A percentile compares a stretch with the other conserved stretches of the same genome.
Conservation (phyloP, 2,797 vertebrate genomes). For the Paedocypris micromegethes region DNA sequence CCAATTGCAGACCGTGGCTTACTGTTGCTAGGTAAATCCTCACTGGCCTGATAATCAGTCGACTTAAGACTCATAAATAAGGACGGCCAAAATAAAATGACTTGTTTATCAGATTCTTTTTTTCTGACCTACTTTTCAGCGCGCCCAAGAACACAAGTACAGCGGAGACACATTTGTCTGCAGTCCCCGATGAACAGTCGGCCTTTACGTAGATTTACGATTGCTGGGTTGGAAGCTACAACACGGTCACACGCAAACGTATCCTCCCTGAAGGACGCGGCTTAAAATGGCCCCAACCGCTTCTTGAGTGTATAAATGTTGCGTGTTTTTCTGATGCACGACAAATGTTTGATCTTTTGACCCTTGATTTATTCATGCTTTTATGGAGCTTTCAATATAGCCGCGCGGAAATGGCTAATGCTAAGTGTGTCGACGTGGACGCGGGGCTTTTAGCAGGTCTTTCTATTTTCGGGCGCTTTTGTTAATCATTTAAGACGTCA, state of each 20-base stretch:
- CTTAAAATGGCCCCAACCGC: constrained; percentile 5
- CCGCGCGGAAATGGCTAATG: constrained; percentile 6
- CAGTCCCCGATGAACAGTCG: constrained; percentile 17
- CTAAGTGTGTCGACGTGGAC: background rate
- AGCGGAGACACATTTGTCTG: constrained; percentile 28
- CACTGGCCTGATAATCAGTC: no score
- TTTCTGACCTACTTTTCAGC: constrained; percentile 19
- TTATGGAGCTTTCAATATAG: background rate
- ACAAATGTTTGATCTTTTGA: constrained; percentile 5
- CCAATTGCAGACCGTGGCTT: no score
- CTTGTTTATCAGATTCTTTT: constrained; percentile 10
- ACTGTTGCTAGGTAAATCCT: no score
- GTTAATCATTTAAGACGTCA: constrained; percentile 13
- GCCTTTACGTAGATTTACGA: constrained; percentile 36
- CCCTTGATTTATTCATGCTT: constrained; percentile 23
- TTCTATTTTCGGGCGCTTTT: constrained; percentile 16
- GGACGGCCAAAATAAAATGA: constrained; percentile 10
- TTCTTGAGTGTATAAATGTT: constrained; percentile 5
- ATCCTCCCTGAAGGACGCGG: constrained; percentile 21
- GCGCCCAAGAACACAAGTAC: constrained; percentile 6
- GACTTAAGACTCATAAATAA: background rate
- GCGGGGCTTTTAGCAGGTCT: background rate
- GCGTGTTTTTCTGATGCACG: background rate
- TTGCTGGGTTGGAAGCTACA: constrained; percentile 17
- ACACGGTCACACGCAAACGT: background rate